A percentile compares a stretch with the other conserved stretches of the same genome.
These are phyloP conservation scores for Rhynchotus rufescens DNA, from an alignment of 2,797 vertebrate genomes.

Conservation along the genomic window DNA sequence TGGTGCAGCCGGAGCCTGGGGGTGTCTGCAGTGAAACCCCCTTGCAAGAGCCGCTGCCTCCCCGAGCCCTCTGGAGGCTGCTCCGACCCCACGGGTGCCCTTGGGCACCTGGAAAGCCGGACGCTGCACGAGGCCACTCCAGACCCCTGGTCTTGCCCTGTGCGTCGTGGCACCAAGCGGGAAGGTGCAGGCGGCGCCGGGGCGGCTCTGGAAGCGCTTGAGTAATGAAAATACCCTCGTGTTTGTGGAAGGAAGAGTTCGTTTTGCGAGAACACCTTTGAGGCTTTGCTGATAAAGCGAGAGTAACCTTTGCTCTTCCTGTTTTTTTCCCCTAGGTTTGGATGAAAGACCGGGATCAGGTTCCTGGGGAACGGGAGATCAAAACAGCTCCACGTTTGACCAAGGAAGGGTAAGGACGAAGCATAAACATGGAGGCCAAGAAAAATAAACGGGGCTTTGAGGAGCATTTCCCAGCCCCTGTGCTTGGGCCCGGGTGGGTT, in stretches of 20 bases:
- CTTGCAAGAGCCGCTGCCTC: too few species aligned
- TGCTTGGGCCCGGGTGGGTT: background rate
- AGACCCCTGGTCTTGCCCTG: too few species aligned
- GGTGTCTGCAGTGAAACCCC: too few species aligned
- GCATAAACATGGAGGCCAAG: background rate
- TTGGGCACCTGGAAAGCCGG: too few species aligned
- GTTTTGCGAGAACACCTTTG: conserved; percentile 68
- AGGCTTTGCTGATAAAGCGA: conserved; percentile 65
- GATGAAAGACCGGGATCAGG: conserved; percentile 92
- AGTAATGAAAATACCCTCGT: conserved; percentile 68
- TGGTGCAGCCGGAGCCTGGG: too few species aligned
- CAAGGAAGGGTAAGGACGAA: conserved; percentile 89
- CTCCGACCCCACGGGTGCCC: too few species aligned
- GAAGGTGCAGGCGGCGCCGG: conserved; percentile 40
- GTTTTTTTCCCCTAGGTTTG: conserved; percentile 82
- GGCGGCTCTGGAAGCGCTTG: conserved; percentile 56
- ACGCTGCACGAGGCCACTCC: too few species aligned
- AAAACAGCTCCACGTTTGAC: conserved; percentile 94
- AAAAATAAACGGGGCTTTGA: background rate
- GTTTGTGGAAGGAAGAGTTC: conserved; percentile 76
- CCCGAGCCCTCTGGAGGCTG: too few species aligned
- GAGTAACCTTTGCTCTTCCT: conserved; percentile 58
- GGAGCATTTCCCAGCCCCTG: accelerated
- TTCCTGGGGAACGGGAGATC: conserved; percentile 92
- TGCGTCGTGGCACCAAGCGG: too few species aligned